Base-by-base conservation (phyloP, 2,797 vertebrate species). In the Clarias pachynema region DNA sequence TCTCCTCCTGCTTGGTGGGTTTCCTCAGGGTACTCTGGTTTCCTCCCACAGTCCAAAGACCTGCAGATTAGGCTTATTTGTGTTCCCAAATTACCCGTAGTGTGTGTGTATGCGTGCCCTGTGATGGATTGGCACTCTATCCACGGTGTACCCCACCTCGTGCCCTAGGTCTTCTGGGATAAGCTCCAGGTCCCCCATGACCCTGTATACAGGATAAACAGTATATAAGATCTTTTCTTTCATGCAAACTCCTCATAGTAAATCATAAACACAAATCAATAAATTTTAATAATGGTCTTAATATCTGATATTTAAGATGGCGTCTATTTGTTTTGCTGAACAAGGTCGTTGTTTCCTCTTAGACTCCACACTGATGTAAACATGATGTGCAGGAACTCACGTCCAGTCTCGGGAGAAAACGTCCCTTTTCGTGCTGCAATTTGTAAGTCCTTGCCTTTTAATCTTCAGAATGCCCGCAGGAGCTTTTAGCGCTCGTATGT, bases 331-430 rank as follows among this genome's bases (percentile, higher is more conserved):
- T 60, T 44, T 68, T 68, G 29, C 62, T 75, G 16, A 44, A 26
- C 26, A 31, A 26, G 18, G 74, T 57, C 66, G 56, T 40, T 90
- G 79, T 90, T 90, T 90, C 91, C 89, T 79, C 83, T 88, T n/a
- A 89, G 89, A 85, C 18, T 90, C 82, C 88, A 62, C 88, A 65
- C 82, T 83, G 89, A 84, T 90, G 44, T 31, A 89, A 93, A 92
- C 92, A 93, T 90, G 92, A 93, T 89, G 91, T 89, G 90, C 29
- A 22, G 9, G 16, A 40, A 74, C 81, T 68, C 53, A 49, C 29
- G 82, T 56, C 49, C 15, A 20, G 49, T 79, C 73, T 78, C 57
- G 73, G 74, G 81, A 89, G 89, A 85, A 83, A 85, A 79, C 69
- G 85, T 89, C 87, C 87, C 75, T 62, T 74, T 74, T 53, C n/a